Base-by-base conservation (phyloP, 2,113 vertebrate genomes). In the Paradisaea rubra region DNA sequence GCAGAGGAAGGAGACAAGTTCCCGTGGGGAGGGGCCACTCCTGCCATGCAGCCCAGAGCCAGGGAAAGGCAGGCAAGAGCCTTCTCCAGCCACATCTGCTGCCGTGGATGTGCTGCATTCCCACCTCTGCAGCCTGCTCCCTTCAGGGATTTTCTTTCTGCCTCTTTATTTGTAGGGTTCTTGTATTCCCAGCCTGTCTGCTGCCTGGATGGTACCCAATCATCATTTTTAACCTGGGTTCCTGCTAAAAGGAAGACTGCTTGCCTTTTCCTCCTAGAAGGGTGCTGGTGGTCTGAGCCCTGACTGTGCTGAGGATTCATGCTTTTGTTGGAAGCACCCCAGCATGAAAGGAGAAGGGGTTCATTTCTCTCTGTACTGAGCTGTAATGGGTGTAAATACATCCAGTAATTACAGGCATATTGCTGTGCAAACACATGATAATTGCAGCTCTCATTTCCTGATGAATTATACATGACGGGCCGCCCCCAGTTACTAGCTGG, bases 41-140 rank as follows among this genome's bases (percentile, higher is more conserved):
- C 33, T 69, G 49, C 41, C 49, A 11, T 0, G 2, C 22, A 3
- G 22, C 1, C 2, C 2, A 4, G 41, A 65, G 64, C 45, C 4
- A 0, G n/a, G 45, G 41, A 7, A 69, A 77, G 45, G 60, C 25
- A 39, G 64, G 41, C 2, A 6, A 23, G 35, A 42, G 25, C 15
- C 66, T 86, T 49, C 56, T 86, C 30, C 92, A 83, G 45, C 28
- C 5, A 0, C 35, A 10, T 6, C 76, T 12, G 44, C 25, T 10
- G 7, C 59, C 35, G 15, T 2, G 21, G 15, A 1, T 3, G n/a
- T 22, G 47, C 79, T 56, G 73, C 47, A 23, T 17, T 44, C 25
- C 69, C 69, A 7, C 6, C 45, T 37, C 87, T 24, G 65, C 90
- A 73, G 47, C 45, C 64, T 19, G 7, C 61, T 45, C 22, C 30